phyloP scores from a whole-genome alignment of 64 coral and sea anemone genomes.

The Montipora cactus region DNA sequence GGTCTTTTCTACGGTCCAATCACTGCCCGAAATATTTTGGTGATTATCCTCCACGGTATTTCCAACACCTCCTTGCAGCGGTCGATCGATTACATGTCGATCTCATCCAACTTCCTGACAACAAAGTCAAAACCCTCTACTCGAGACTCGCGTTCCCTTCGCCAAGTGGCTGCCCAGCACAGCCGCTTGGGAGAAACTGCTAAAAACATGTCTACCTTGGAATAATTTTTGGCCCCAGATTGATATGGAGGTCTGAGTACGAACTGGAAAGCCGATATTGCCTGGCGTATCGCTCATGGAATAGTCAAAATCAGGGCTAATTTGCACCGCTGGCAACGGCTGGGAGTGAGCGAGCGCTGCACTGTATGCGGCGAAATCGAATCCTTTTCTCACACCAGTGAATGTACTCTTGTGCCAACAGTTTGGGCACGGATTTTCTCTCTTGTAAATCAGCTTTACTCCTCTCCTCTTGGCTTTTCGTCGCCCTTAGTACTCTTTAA shows the following conservation, averaged over 20 bases:
- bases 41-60: no score
- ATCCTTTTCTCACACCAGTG: neutral
- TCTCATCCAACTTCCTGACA: no score
- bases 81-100: no score
- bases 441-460: neutral
- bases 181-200: neutral
- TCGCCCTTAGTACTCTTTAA: no score
- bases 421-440: neutral
- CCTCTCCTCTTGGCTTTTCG: no score
- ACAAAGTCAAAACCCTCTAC: no score
- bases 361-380: neutral
- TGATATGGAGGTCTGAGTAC: constrained; percentile 7
- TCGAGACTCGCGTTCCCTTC: no score
- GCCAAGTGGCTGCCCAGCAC: neutral
- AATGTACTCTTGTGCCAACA: neutral
- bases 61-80: no score
- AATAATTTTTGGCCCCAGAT: neutral
- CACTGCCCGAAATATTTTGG: no score
- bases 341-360: neutral
- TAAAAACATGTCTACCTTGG: neutral
- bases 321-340: neutral
- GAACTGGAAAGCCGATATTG: neutral
- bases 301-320: neutral
- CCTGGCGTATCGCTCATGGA: constrained; percentile 2
- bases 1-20: no score